These are phyloP conservation scores for Amphiura filiformis DNA, from an alignment of 35 echinoderm and acorn worm species.

Conservation along the genomic window DNA sequence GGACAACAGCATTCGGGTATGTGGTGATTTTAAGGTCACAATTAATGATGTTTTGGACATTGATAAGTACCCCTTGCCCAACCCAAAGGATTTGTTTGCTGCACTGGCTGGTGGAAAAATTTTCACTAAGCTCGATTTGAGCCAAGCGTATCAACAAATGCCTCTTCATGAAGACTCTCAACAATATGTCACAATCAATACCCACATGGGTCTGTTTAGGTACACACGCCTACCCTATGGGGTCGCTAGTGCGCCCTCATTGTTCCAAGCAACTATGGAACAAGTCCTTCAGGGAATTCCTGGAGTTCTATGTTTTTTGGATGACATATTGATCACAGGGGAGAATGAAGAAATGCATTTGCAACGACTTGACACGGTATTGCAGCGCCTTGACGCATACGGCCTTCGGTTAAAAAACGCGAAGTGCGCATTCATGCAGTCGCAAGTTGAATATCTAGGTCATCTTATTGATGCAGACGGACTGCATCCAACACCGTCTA, in stretches of 20 bases:
- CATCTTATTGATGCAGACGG: slow-evolving; percentile 51
- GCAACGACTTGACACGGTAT: neutral
- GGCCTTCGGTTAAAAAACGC: slow-evolving; percentile 35
- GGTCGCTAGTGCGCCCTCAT: slow-evolving; percentile 41
- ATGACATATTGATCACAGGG: slow-evolving; percentile 44
- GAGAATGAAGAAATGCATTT: slow-evolving; percentile 21
- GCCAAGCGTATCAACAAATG: slow-evolving; percentile 48
- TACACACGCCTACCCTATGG: slow-evolving; percentile 47
- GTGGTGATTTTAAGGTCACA: slow-evolving; percentile 65
- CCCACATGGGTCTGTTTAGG: slow-evolving; percentile 41
- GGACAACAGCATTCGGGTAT: slow-evolving; percentile 37
- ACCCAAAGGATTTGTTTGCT: slow-evolving; percentile 43
- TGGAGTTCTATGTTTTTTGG: slow-evolving; percentile 17
- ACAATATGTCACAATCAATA: slow-evolving; percentile 49
- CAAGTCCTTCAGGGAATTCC: slow-evolving; percentile 32
- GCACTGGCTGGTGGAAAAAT: slow-evolving; percentile 22
- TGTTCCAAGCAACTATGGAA: slow-evolving; percentile 42
- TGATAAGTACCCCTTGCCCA: slow-evolving; percentile 40
- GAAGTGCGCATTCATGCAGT: slow-evolving; percentile 42
- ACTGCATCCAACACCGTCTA: slow-evolving; percentile 38
- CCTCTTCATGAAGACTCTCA: slow-evolving; percentile 31
- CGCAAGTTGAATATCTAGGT: slow-evolving; percentile 36
- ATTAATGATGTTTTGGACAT: slow-evolving; percentile 42
- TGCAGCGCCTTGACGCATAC: slow-evolving; percentile 10
- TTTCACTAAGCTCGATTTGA: slow-evolving; percentile 49